Percentiles rank a stretch among this genome's conserved stretches.
phyloP scores from a whole-genome alignment of 2,113 vertebrate species.

The Pseudorasbora parva region DNA sequence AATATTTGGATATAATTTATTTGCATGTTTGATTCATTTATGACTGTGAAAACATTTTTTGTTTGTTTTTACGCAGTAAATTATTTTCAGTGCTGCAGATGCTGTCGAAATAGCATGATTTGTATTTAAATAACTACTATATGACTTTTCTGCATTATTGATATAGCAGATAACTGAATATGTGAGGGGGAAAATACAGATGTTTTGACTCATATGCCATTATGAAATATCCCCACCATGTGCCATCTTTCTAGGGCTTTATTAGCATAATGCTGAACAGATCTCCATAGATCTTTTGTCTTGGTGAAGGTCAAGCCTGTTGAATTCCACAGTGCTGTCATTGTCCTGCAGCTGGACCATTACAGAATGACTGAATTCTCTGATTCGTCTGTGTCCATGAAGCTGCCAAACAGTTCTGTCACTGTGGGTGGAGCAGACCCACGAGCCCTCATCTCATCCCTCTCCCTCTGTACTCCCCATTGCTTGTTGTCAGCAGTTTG shows the following conservation, averaged over 20 bases:
- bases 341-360: slow-evolving; percentile 25
- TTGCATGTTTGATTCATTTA: too few relatives aligned
- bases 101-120: neutral
- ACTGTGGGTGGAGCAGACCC: slow-evolving; percentile 24
- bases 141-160: neutral
- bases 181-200: neutral
- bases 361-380: slow-evolving; percentile 38
- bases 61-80: neutral
- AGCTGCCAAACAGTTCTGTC: slow-evolving; percentile 22
- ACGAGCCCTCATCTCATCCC: neutral
- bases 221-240: slow-evolving; percentile 32
- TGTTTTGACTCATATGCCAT: neutral
- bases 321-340: slow-evolving; percentile 1
- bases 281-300: slow-evolving; percentile 43
- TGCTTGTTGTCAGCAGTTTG: neutral
- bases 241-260: slow-evolving; percentile 28
- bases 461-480: neutral
- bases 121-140: neutral
- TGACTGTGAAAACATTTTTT: too few relatives aligned
- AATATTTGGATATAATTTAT: neutral
- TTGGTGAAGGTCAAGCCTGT: slow-evolving; percentile 14
- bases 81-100: neutral
- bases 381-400: neutral
- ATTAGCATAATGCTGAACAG: slow-evolving; percentile 37
- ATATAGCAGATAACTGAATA: neutral